Evolutionary conservation across 2,888 invertebrate genomes (phyloP), one percentile per base, ranked within the genome.

Genomic region (Dicyrtoma fusca): DNA sequence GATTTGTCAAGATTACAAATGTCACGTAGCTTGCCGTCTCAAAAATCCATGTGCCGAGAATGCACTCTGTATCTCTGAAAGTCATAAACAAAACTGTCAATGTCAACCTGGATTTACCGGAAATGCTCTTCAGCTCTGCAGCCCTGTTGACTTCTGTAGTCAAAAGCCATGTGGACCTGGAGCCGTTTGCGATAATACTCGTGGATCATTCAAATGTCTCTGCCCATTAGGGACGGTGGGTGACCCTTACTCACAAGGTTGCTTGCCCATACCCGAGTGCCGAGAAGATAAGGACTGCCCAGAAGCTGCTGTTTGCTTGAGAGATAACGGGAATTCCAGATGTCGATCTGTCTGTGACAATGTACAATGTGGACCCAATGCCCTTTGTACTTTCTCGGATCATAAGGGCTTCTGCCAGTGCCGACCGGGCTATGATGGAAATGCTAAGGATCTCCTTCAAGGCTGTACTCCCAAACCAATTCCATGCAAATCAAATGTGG

Each of bases 61-160:
- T 83, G 90, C 94, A 0, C 85, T 94, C 51, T 95, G 95, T 82
- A 91, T 92, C 0, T 91, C 93, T 1, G 92, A 93, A 83, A 89
- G 89, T 81, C 94, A 95, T 82, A 87, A 87, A 75, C 91, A 91
- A 83, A 81, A 88, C 0, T 91, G 91, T 82, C 91, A 91, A 81
- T 95, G 95, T 82, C 93, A 93, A 84, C 94, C 94, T 13, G 94
- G 94, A 0, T 94, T 88, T 81, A 92, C 92, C 73, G 94, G 94
- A 2, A 44, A 94, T 83, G 89, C 94, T 1, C 84, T 87, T 11
- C 85, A 84, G 34, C 89, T 89, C 23, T 95, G 95, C 81, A 85
- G 86, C 66, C 84, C 90, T 68, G 89, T 94, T 69, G 91, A 94
- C 84, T 92, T 90, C 83, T 95, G 94, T 82, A 87, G 88, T 63